Conservation (phyloP, 2,888 invertebrate genomes). For the Tortrix viridana region DNA sequence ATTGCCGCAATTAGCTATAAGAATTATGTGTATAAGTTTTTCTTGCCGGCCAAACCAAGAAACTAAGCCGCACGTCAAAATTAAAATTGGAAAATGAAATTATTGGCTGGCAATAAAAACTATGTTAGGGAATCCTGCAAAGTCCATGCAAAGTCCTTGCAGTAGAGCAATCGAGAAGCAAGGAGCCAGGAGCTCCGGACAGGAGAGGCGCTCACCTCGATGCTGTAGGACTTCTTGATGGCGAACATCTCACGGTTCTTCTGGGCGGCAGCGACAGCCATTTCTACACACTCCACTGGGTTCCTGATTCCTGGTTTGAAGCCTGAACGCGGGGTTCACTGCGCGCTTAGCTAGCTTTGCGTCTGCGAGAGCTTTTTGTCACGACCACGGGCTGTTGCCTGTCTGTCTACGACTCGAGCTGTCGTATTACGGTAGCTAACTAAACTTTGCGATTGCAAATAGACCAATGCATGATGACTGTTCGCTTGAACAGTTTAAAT, state of each 20-base stretch:
- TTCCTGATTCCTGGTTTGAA: conserved; percentile 54
- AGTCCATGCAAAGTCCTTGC: conserved; percentile 25
- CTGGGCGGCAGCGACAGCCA: conserved; percentile 96
- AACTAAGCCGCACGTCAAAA: too few species aligned
- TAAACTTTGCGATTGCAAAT: conserved; percentile 87
- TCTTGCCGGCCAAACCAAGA: background rate
- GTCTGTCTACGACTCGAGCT: conserved; percentile 84
- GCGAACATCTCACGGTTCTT: conserved; percentile 98
- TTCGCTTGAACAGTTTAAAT: conserved; percentile 87
- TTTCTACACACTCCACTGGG: conserved; percentile 84
- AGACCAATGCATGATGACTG: conserved; percentile 88
- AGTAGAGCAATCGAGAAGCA: conserved; percentile 6
- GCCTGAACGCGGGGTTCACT: conserved; percentile 82
- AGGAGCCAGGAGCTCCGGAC: conserved; percentile 32
- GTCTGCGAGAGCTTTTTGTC: conserved; percentile 82
- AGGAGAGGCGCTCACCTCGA: conserved; percentile 91
- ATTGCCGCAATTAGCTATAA: background rate
- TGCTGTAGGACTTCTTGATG: conserved; percentile 98
- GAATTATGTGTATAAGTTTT: background rate
- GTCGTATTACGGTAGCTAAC: conserved; percentile 84
- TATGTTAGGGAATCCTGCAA: conserved; percentile 7
- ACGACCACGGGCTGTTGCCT: conserved; percentile 86
- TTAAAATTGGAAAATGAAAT: background rate
- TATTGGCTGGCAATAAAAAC: conserved; percentile 44
- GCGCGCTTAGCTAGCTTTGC: conserved; percentile 80